Percentiles rank a stretch among this genome's conserved stretches.
These are phyloP conservation scores for Premnoplex brunnescens DNA, from an alignment of 2,797 vertebrate species.

Conservation along the genomic window DNA sequence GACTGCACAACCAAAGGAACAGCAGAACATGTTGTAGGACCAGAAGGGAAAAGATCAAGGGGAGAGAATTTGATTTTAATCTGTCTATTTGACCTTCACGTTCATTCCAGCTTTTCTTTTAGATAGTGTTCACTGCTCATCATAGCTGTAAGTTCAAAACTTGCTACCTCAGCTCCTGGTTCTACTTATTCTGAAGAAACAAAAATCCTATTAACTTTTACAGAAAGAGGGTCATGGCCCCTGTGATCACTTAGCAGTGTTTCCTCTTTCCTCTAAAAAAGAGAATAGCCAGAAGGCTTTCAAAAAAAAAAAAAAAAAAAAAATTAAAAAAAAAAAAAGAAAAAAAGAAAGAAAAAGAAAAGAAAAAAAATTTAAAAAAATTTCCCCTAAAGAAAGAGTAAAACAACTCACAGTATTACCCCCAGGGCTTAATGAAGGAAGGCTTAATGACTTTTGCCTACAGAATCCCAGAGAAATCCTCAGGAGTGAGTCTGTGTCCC, in stretches of 20 bases:
- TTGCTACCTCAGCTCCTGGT: neutral
- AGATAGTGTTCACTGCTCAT: neutral
- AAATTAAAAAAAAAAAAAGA: neutral
- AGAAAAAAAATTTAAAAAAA: neutral
- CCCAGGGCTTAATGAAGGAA: neutral
- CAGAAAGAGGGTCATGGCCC: neutral
- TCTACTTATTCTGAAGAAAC: neutral
- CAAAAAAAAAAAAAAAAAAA: neutral
- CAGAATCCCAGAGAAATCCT: neutral
- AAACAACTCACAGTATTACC: neutral
- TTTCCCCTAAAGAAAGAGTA: neutral
- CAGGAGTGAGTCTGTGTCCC: neutral
- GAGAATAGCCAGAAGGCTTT: neutral
- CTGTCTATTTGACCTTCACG: neutral
- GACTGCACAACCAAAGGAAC: neutral
- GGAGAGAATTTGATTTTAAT: neutral
- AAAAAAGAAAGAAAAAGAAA: neutral
- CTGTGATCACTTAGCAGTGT: neutral
- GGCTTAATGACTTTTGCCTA: neutral
- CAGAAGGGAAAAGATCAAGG: neutral
- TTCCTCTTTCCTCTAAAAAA: neutral
- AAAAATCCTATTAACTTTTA: conserved; percentile 21
- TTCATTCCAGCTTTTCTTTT: neutral
- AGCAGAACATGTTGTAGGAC: neutral
- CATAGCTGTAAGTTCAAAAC: neutral